Evolutionary conservation across 1,140 invertebrate species (phyloP), one percentile per base, ranked within the genome.

Genomic region (Eurosta solidaginis): DNA sequence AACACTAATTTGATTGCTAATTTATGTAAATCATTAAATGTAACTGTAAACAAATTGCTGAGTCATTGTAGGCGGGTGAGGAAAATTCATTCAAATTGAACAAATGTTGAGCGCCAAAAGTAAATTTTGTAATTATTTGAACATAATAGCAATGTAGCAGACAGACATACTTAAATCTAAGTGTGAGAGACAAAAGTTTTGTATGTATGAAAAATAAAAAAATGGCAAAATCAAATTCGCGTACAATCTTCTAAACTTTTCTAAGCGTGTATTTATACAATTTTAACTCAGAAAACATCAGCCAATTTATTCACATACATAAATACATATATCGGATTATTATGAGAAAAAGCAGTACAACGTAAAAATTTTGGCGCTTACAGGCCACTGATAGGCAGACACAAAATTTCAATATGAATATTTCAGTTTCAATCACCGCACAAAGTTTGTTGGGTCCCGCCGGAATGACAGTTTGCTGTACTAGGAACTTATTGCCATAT

Each of bases 21-120:
- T 68, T 68, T 68, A 68, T 68, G 36, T 68, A n/a, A n/a, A n/a
- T n/a, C n/a, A n/a, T 68, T n/a, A 59, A n/a, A 59, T 59, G 4
- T 68, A 33, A 36, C 22, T 40, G 22, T 17, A 22, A 68, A 68
- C 29, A 68, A 68, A 33, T 68, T 68, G 59, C 1, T 14, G 52
- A 4, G 25, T 3, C 12, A 17, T 63, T 20, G 6, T 54, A 54
- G 2, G 25, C 10, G 9, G 25, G 20, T 14, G 50, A 7, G 22
- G 3, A 22, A 0, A 49, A n/a, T n/a, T n/a, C n/a, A n/a, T n/a
- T n/a, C 50, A 54, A 54, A 54, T 54, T 54, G 20, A 50, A 50
- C 20, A 20, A 20, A 50, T 22, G 20, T 50, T 50, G 3, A 27
- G 1, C 10, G 22, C 22, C 12, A 7, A 36, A n/a, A 6, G 54